Evolutionary conservation across 2,797 vertebrate genomes (phyloP).

Genomic region (Philypnodon macrostomus): DNA sequence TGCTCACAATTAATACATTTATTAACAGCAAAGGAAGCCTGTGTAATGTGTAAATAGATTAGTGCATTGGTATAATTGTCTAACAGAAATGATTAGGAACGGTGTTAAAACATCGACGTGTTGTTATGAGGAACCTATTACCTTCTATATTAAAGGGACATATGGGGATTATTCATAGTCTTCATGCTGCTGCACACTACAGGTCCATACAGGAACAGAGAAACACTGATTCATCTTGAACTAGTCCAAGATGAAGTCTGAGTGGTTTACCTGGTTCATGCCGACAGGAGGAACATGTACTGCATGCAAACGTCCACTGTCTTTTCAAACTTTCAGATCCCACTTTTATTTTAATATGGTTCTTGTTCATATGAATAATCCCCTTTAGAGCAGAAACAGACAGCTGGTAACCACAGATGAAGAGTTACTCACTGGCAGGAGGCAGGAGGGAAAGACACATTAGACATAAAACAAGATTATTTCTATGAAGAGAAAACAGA

Average conservation of each 20-base stretch:
- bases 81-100: conserved; percentile 27
- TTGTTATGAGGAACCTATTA: conserved; percentile 49
- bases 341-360: conserved; percentile 34
- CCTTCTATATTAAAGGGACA: conserved; percentile 65
- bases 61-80: background rate
- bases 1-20: background rate
- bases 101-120: conserved; percentile 32
- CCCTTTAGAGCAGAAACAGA: conserved; percentile 73
- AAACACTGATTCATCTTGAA: conserved; percentile 59
- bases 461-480: conserved; percentile 71
- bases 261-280: conserved; percentile 53
- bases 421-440: conserved; percentile 72
- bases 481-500: conserved; percentile 73
- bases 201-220: conserved; percentile 23
- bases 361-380: conserved; percentile 73
- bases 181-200: conserved; percentile 47
- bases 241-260: conserved; percentile 49
- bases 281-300: conserved; percentile 53
- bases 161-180: conserved; percentile 72
- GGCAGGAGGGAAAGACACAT: conserved; percentile 64
- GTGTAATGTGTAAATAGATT: background rate
- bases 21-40: too few relatives aligned
- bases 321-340: conserved; percentile 24
- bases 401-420: conserved; percentile 75
- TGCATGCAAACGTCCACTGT: conserved; percentile 50